Conservation (phyloP, 2,113 vertebrate species). For the Camelus dromedarius region DNA sequence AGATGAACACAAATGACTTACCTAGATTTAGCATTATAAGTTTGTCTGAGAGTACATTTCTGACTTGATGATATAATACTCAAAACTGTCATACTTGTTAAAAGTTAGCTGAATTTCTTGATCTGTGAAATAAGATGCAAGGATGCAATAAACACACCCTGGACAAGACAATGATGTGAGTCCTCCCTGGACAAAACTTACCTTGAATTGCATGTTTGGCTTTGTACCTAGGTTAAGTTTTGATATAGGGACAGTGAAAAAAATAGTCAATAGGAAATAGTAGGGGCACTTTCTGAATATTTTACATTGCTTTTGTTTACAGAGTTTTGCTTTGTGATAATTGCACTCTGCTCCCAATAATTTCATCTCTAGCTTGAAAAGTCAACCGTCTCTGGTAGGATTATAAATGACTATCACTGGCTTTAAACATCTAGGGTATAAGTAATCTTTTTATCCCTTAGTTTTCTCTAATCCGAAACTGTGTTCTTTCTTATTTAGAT, state of each 20-base stretch:
- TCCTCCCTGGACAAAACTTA: background rate
- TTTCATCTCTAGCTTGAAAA: background rate
- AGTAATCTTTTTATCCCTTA: constrained; percentile 12
- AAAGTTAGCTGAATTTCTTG: background rate
- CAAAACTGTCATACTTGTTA: background rate
- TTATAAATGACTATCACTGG: background rate
- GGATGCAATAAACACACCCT: background rate
- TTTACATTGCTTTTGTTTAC: background rate
- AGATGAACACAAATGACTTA: background rate
- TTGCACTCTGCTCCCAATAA: background rate
- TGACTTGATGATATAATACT: background rate
- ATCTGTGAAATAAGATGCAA: background rate
- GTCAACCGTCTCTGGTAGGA: background rate
- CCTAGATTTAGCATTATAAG: background rate
- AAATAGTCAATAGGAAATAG: background rate
- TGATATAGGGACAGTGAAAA: background rate
- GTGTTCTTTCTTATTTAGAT: background rate
- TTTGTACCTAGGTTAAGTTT: background rate
- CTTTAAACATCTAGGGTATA: background rate
- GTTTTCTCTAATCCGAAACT: background rate
- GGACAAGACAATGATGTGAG: background rate
- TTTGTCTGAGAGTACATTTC: background rate
- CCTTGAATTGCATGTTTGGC: background rate
- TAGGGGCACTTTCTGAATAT: background rate
- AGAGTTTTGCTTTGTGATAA: background rate